Evolutionary conservation across 2,113 vertebrate species (phyloP).

Genomic region (Tautogolabrus adspersus): DNA sequence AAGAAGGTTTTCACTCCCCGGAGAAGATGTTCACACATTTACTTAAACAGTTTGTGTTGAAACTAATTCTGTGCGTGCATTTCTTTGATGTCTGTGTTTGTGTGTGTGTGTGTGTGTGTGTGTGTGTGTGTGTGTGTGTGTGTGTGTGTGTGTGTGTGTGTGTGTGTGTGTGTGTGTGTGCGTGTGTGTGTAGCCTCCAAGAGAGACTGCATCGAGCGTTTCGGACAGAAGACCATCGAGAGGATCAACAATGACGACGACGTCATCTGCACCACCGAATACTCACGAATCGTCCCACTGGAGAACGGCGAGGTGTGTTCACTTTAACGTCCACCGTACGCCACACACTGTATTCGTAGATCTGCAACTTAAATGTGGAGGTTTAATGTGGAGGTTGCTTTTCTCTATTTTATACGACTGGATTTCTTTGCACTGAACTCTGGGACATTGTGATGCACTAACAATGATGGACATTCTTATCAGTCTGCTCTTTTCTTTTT

Average conservation of each 20-base stretch:
- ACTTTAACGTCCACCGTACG: too few relatives aligned
- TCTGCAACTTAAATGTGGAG: too few relatives aligned
- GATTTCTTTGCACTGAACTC: too few relatives aligned
- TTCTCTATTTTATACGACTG: too few relatives aligned
- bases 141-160: slow-evolving; percentile 20
- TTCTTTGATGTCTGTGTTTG: slow-evolving; percentile 9
- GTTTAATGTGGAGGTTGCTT: too few relatives aligned
- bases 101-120: too few relatives aligned
- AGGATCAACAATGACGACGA: slow-evolving; percentile 88
- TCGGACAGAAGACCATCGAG: slow-evolving; percentile 89
- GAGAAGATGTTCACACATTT: not conserved
- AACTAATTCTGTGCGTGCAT: not conserved
- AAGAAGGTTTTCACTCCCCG: not conserved
- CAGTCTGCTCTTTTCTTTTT: too few relatives aligned
- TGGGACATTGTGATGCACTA: too few relatives aligned
- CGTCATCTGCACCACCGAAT: slow-evolving; percentile 91
- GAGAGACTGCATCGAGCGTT: slow-evolving; percentile 94
- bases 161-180: slow-evolving; percentile 26
- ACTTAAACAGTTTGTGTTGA: not conserved
- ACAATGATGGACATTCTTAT: too few relatives aligned
- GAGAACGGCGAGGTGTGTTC: slow-evolving; percentile 93
- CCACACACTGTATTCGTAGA: too few relatives aligned
- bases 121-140: slow-evolving; percentile 3
- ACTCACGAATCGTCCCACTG: slow-evolving; percentile 94
- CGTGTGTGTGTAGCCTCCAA: slow-evolving; percentile 87